Base-by-base conservation (phyloP, 2,113 vertebrate species). In the Seriola rivoliana region DNA sequence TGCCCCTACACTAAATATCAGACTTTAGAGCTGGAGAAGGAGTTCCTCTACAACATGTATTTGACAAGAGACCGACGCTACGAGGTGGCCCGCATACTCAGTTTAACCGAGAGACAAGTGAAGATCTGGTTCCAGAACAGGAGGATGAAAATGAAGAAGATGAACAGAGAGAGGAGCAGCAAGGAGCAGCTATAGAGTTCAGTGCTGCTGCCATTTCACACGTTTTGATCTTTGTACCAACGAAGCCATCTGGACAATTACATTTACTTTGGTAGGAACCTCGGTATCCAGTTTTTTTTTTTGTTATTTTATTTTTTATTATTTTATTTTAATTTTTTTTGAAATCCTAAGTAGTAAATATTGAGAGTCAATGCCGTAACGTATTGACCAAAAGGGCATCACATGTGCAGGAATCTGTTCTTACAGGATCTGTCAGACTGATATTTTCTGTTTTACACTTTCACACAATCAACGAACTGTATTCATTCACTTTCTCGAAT, bases 141-240 rank as follows among this genome's bases (percentile, higher is more conserved):
- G 88, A 97, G 98, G 93, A 99, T 99, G 98, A 99, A 99, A 96
- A 99, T 99, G 98, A 99, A 99, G 96, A 99, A 99, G 95, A 97
- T 98, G 96, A 99, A 97, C 95, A 96, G 98, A 91, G 98, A 98
- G 91, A 97, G 96, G 85, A 95, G 95, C 85, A 94, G 93, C 81
- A 98, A 97, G 93, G 97, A 97, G 64, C 96, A 96, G 81, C 96
- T 96, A 91, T 89, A 29, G 82, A 89, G 70, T 32, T 32, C 12
- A 42, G 2, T 36, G 42, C 72, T n/a, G 34, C 42, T 67, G 77
- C 63, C 54, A 13, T 70, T 59, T 62, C 68, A 25, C 71, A 65
- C 64, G 57, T 50, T 57, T 17, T 65, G 8, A 55, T 46, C 77
- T 84, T 62, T 73, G 54, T 34, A 59, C 55, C 69, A 71, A 57